Percentiles rank a stretch among this genome's conserved stretches.
Conservation (phyloP, 2,797 vertebrate species). For the Falco berigora region DNA sequence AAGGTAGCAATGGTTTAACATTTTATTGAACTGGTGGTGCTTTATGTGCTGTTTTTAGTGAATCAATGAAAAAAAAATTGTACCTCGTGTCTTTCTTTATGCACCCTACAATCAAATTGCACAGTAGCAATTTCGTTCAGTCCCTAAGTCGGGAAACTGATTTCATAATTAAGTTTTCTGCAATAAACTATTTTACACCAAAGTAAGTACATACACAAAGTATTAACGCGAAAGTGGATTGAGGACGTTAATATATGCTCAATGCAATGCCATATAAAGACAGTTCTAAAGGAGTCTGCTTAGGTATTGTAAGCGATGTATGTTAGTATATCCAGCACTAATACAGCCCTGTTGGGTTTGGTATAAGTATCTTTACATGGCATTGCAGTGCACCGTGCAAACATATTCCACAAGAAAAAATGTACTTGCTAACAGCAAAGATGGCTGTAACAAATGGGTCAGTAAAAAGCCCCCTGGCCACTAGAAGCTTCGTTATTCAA, state of each 20-base stretch:
- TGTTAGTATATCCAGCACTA: neutral
- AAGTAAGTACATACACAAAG: slow-evolving; percentile 48
- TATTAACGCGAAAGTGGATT: neutral
- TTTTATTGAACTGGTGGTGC: neutral
- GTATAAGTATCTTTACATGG: neutral
- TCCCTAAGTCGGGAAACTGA: neutral
- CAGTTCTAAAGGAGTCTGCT: neutral
- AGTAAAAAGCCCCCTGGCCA: neutral
- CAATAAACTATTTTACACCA: slow-evolving; percentile 59
- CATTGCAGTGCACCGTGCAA: neutral
- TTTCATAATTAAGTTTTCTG: slow-evolving; percentile 31
- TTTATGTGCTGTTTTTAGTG: neutral
- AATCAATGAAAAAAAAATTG: neutral
- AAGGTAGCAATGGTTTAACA: neutral
- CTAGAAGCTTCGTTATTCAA: neutral
- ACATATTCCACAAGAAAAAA: neutral
- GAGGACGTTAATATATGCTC: neutral
- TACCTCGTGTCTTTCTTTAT: slow-evolving; percentile 24
- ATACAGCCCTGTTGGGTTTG: neutral
- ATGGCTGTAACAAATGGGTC: neutral
- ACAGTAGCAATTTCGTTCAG: neutral
- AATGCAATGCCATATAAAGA: slow-evolving; percentile 9
- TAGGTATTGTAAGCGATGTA: neutral
- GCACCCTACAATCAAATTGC: slow-evolving; percentile 21
- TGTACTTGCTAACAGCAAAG: neutral